phyloP scores from a whole-genome alignment of 2,113 vertebrate genomes.

The Sylvia atricapilla region DNA sequence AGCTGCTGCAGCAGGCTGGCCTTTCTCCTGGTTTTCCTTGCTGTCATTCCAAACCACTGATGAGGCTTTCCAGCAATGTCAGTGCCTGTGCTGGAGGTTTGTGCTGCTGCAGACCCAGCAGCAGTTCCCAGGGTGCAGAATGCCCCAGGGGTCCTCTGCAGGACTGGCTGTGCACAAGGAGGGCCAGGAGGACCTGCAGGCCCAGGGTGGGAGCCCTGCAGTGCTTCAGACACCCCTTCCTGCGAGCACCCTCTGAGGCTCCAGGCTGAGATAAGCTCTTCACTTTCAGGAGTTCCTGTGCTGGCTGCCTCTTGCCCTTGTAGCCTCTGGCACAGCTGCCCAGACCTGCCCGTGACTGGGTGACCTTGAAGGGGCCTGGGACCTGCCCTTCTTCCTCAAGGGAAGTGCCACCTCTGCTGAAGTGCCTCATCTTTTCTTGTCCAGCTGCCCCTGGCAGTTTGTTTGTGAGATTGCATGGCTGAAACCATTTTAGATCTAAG shows the following conservation, averaged over 20 bases:
- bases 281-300: neutral
- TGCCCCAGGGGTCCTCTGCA: neutral
- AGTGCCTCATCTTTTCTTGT: neutral
- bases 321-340: neutral
- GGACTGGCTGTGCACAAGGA: neutral
- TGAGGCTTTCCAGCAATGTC: neutral
- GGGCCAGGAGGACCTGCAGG: neutral
- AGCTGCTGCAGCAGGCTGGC: neutral
- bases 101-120: neutral
- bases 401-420: neutral
- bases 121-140: neutral
- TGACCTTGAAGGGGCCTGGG: neutral
- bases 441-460: neutral
- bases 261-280: neutral
- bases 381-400: neutral
- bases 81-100: neutral
- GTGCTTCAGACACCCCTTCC: neutral
- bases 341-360: neutral
- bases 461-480: neutral
- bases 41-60: neutral
- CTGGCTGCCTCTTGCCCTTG: neutral
- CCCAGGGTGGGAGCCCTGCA: neutral
- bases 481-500: neutral
- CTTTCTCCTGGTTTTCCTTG: neutral
- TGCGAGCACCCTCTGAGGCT: neutral